Conservation (phyloP, 2,888 invertebrate species). For the Tortricodes alternella region DNA sequence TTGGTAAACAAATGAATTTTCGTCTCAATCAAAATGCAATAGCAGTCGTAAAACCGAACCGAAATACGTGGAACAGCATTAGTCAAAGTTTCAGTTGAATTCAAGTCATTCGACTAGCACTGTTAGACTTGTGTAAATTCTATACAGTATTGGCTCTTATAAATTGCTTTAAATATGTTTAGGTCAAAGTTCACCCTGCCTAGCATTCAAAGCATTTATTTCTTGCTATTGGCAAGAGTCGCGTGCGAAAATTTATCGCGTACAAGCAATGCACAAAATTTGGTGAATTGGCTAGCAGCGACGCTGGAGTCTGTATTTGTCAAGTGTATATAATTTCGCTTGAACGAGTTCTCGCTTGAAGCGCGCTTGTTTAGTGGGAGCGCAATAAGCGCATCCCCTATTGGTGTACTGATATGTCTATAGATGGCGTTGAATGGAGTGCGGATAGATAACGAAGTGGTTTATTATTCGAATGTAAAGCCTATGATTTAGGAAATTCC, state of each 20-base stretch:
- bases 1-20: slow-evolving; percentile 8
- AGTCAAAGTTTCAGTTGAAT: slow-evolving; percentile 10
- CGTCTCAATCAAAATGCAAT: slow-evolving; percentile 16
- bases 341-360: slow-evolving; percentile 45
- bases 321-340: slow-evolving; percentile 61
- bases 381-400: slow-evolving; percentile 23
- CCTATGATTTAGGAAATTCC: too few relatives aligned
- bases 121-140: not conserved
- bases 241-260: slow-evolving; percentile 55
- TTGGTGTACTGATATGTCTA: slow-evolving; percentile 13
- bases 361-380: slow-evolving; percentile 31
- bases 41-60: slow-evolving; percentile 9
- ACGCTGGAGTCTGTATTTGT: slow-evolving; percentile 56
- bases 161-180: slow-evolving; percentile 40
- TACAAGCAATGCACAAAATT: slow-evolving; percentile 57
- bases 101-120: slow-evolving; percentile 11
- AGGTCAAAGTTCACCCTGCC: slow-evolving; percentile 40
- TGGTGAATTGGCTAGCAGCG: slow-evolving; percentile 55
- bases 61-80: slow-evolving; percentile 15
- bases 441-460: not conserved
- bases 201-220: slow-evolving; percentile 50
- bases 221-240: slow-evolving; percentile 57
- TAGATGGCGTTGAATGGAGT: slow-evolving; percentile 21
- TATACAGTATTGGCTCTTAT: slow-evolving; percentile 32
- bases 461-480: not conserved